Conservation (phyloP, 2,113 vertebrate genomes). For the Peromyscus polionotus region DNA sequence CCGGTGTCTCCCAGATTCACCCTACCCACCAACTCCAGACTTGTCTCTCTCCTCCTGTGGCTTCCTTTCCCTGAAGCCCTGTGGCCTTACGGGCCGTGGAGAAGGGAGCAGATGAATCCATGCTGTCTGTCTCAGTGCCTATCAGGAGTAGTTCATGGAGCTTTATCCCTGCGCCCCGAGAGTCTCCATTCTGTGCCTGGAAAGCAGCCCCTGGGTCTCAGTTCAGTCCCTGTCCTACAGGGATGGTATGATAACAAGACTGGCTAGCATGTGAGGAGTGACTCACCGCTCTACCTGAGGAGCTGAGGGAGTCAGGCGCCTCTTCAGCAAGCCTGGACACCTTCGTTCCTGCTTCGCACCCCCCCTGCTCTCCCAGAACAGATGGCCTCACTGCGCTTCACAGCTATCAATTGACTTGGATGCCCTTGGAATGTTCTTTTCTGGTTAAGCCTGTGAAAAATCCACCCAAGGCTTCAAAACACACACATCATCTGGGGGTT, state of each 20-base stretch:
- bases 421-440: neutral
- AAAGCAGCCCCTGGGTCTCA: neutral
- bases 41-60: neutral
- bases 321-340: neutral
- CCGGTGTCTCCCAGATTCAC: neutral
- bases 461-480: neutral
- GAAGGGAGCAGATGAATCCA: neutral
- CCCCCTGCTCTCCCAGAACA: neutral
- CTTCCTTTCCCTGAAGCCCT: neutral
- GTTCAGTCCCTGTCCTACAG: neutral
- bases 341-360: rapidly evolving
- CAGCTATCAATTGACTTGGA: neutral
- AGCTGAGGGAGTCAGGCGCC: no score
- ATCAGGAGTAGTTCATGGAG: neutral
- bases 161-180: no score
- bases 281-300: neutral
- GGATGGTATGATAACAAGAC: neutral
- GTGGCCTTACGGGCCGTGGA: neutral
- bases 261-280: neutral
- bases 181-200: neutral
- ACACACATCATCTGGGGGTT: neutral
- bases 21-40: neutral
- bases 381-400: neutral
- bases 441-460: neutral
- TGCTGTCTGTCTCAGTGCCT: no score